Evolutionary conservation across 2,888 invertebrate genomes (phyloP).

Genomic region (Podotricha telesiphe): DNA sequence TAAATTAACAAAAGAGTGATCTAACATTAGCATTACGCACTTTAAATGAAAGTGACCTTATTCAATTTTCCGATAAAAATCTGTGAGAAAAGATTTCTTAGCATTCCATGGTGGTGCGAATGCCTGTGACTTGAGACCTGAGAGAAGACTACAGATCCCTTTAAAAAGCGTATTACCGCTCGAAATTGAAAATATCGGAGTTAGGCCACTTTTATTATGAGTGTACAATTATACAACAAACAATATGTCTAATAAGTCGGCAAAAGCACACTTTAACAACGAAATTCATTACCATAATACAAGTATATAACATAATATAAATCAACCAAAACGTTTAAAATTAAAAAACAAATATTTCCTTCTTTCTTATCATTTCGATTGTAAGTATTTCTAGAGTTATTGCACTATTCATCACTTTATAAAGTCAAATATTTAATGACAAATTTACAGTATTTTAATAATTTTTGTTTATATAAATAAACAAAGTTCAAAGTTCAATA

Average conservation of each 20-base stretch:
- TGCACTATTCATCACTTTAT: background rate
- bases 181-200: background rate
- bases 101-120: no score
- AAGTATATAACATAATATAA: background rate
- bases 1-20: constrained; percentile 51
- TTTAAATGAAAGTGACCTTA: constrained; percentile 3
- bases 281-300: background rate
- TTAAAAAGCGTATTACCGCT: no score
- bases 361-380: background rate
- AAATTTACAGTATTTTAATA: no score
- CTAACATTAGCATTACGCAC: constrained; percentile 15
- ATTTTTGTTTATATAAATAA: no score
- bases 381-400: background rate
- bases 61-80: background rate
- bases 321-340: background rate
- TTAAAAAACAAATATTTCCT: background rate
- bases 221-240: background rate
- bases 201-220: background rate
- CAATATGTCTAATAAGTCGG: constrained; percentile 19
- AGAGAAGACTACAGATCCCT: no score
- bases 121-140: no score
- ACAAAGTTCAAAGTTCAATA: no score
- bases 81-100: background rate
- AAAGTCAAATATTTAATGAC: no score
- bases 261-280: constrained; percentile 3